A percentile compares a stretch with the other conserved stretches of the same genome.
phyloP scores from a whole-genome alignment of 2,888 invertebrate species.

The Tanaodytes sp. region DNA sequence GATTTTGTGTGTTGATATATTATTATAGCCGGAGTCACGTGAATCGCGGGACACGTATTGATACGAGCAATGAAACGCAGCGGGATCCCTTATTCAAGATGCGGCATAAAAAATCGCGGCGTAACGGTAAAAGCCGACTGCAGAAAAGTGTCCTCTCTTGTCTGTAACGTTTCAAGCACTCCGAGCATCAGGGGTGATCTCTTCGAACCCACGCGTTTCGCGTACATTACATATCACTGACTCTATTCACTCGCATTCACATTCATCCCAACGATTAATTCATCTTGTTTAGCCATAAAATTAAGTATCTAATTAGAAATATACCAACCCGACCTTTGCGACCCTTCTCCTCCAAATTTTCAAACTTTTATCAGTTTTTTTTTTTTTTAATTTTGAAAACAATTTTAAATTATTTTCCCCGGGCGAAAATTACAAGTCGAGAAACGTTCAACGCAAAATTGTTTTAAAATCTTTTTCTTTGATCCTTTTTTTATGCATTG shows the following conservation, averaged over 20 bases:
- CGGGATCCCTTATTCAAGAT: conserved; percentile 58
- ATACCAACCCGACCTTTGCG: conserved; percentile 12
- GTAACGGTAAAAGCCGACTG: conserved; percentile 64
- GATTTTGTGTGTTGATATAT: neutral
- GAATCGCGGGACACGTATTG: conserved; percentile 30
- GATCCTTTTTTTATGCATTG: neutral
- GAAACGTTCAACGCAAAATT: no score
- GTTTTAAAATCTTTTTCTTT: no score
- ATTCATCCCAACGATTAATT: conserved; percentile 41
- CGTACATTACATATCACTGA: conserved; percentile 42
- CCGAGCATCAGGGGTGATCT: conserved; percentile 33
- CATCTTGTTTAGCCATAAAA: conserved; percentile 39
- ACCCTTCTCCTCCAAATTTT: no score
- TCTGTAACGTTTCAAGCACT: conserved; percentile 46
- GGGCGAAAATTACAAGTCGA: conserved; percentile 2
- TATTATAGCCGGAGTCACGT: conserved; percentile 12
- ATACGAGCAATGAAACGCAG: conserved; percentile 49
- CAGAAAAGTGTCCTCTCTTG: conserved; percentile 53
- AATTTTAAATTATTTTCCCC: neutral
- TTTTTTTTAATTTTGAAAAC: neutral
- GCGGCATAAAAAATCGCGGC: conserved; percentile 59
- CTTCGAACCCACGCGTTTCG: conserved; percentile 29
- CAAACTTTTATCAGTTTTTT: conserved; percentile 2
- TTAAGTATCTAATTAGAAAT: conserved; percentile 40
- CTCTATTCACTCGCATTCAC: conserved; percentile 34